Evolutionary conservation across 1,140 invertebrate genomes (phyloP).

Genomic region (Saccostrea cuccullata): DNA sequence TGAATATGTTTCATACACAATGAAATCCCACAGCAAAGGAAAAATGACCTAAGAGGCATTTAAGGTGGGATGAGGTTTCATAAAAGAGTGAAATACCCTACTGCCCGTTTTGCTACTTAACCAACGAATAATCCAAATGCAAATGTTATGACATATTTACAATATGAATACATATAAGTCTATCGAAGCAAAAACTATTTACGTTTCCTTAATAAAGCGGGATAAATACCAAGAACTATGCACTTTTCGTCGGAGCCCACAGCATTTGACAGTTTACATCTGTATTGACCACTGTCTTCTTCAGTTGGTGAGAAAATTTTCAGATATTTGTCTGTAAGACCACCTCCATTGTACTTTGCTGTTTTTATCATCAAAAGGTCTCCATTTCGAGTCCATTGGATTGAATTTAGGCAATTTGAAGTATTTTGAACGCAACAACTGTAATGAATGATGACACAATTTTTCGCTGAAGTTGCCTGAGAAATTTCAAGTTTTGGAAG

Average conservation of each 20-base stretch:
- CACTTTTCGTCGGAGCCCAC: background rate
- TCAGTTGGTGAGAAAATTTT: background rate
- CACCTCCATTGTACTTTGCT: background rate
- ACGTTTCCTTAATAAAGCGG: too few relatives aligned
- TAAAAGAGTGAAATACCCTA: too few relatives aligned
- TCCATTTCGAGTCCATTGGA: background rate
- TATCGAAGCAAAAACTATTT: too few relatives aligned
- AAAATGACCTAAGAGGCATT: too few relatives aligned
- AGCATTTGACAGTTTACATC: background rate
- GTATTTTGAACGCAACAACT: background rate
- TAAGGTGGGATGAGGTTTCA: too few relatives aligned
- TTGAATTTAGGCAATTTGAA: background rate
- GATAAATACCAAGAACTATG: background rate
- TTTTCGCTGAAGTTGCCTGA: background rate
- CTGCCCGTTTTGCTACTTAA: too few relatives aligned
- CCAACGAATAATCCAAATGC: too few relatives aligned
- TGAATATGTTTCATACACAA: too few relatives aligned
- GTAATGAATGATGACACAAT: background rate
- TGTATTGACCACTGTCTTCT: background rate
- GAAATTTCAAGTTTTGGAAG: background rate
- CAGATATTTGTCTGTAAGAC: background rate
- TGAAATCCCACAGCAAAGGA: too few relatives aligned
- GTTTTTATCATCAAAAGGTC: background rate
- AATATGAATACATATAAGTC: too few relatives aligned
- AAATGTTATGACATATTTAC: too few relatives aligned